phyloP scores from a whole-genome alignment of 2,888 invertebrate genomes.

The Ichneumoninae sp. region DNA sequence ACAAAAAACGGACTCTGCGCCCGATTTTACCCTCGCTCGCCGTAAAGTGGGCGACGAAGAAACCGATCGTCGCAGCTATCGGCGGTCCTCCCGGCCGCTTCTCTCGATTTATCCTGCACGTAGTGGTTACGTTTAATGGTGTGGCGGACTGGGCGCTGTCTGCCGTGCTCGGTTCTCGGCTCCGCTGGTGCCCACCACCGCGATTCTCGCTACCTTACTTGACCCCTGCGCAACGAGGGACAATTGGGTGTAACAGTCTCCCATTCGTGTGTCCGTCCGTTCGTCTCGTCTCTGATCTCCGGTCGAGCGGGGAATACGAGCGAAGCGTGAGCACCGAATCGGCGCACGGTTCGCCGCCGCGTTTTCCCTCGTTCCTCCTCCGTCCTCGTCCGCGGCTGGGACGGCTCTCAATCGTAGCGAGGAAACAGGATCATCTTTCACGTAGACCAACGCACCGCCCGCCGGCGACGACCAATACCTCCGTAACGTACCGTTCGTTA shows the following conservation, averaged over 20 bases:
- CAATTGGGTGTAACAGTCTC: conserved; percentile 84
- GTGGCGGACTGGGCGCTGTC: conserved; percentile 68
- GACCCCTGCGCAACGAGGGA: conserved; percentile 84
- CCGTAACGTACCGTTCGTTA: conserved; percentile 37
- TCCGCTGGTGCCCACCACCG: conserved; percentile 19
- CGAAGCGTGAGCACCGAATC: conserved; percentile 39
- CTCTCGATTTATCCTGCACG: conserved; percentile 9
- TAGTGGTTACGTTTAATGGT: conserved; percentile 64
- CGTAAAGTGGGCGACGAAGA: too few relatives aligned
- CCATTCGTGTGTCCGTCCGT: conserved; percentile 80
- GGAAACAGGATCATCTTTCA: conserved; percentile 58
- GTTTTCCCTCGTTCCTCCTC: conserved; percentile 14
- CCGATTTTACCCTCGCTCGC: too few relatives aligned
- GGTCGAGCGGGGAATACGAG: conserved; percentile 35
- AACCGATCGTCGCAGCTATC: too few relatives aligned
- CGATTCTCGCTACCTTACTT: conserved; percentile 81
- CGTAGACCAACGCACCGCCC: conserved; percentile 20
- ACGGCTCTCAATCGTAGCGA: conserved; percentile 59
- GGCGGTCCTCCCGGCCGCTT: too few relatives aligned
- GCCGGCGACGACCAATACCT: conserved; percentile 56
- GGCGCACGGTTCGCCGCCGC: neutral
- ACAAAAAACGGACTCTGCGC: too few relatives aligned
- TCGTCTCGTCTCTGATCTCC: conserved; percentile 47
- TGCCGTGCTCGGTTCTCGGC: conserved; percentile 74
- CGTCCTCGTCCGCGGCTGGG: conserved; percentile 55